Evolutionary conservation across 2,113 vertebrate species (phyloP), one percentile per base, ranked within the genome.

Genomic region (Onychostoma macrolepis): DNA sequence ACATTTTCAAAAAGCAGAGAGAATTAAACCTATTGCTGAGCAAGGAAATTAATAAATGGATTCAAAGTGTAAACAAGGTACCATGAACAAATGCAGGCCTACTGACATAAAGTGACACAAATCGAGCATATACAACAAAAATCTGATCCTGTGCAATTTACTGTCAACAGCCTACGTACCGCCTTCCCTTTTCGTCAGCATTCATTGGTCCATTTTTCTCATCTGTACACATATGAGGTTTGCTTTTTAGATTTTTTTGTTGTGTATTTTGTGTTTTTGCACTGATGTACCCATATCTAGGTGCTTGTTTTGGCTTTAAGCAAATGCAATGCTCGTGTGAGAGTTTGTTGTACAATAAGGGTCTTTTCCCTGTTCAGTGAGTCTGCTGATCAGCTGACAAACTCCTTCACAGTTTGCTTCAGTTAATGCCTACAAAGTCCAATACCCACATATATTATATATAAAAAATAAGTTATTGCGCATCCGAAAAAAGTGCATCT

Each of bases 381-480:
- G 76, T 28, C 50, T 65, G 56, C 50, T 41, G 63, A 82, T 56
- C 50, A 63, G 88, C 75, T 89, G 61, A 91, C 90, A 91, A 94
- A 94, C 92, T 90, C 90, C 87, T 91, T 91, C 86, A 82, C 88
- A 88, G 89, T 91, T 88, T 86, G 80, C 89, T 90, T 88, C 90
- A 89, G 84, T 80, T 67, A 90, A 84, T 90, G 88, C 86, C 88
- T 86, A 90, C 77, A 88, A 87, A 90, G 81, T 87, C 76, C 78
- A 85, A 80, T 88, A 91, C 90, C 91, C 93, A 91, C 90, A 91
- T 94, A 92, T 92, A 91, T 85, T 91, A 88, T 89, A 92, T 94
- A 95, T 95, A 96, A 95, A 96, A 96, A 95, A 96, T 96, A 96
- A 95, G 93, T 95, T 95, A 95, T 95, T 96, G 94, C 95, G 93